Conservation (phyloP, 2,797 vertebrate species). For the Mergus octosetaceus region DNA sequence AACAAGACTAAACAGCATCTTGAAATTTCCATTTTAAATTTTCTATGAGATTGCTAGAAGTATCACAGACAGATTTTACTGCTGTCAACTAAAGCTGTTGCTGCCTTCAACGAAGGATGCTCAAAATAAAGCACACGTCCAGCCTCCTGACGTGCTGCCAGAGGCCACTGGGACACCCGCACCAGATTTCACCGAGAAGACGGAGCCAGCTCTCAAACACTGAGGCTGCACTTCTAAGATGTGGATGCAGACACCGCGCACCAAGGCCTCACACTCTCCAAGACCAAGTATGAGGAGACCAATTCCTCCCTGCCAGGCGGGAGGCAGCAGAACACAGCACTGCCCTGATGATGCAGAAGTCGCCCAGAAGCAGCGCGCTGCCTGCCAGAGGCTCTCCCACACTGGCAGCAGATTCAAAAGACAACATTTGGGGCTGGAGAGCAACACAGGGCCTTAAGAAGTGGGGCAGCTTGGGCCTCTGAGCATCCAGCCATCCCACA, state of each 20-base stretch:
- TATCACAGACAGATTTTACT: slow-evolving; percentile 35
- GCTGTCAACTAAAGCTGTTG: slow-evolving; percentile 41
- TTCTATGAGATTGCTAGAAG: slow-evolving; percentile 30
- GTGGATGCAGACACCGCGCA: neutral
- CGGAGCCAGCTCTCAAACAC: neutral
- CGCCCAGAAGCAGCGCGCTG: no score
- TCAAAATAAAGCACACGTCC: neutral
- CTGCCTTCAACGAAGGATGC: slow-evolving; percentile 19
- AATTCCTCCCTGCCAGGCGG: neutral
- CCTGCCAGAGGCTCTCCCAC: no score
- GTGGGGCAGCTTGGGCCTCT: accelerated
- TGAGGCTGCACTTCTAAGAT: neutral
- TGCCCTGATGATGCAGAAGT: no score
- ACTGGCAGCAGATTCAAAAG: neutral
- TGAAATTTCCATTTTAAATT: slow-evolving; percentile 59
- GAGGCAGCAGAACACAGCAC: accelerated
- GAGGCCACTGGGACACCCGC: neutral
- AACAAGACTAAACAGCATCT: slow-evolving; percentile 67
- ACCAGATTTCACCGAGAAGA: neutral
- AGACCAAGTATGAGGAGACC: neutral
- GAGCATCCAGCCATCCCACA: accelerated
- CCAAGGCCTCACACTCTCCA: neutral
- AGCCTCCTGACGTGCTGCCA: neutral
- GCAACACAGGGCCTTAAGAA: neutral
- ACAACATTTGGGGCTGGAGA: neutral